Percentiles rank a stretch among this genome's conserved stretches.
Conservation (phyloP, 2,888 invertebrate species). For the Diarsia rubi region DNA sequence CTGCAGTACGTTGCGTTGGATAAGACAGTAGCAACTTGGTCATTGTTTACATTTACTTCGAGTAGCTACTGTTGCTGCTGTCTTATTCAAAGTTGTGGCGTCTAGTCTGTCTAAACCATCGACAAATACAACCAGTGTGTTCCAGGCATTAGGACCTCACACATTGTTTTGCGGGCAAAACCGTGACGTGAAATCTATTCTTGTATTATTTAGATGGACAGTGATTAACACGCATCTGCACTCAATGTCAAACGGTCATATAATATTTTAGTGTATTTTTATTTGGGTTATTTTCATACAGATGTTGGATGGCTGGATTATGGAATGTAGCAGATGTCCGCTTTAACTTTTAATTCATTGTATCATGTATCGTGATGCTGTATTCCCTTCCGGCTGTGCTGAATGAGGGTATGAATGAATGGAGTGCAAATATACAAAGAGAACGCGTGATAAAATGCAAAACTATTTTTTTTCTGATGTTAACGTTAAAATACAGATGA, state of each 20-base stretch:
- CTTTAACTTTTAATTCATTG: constrained; percentile 36
- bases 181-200: constrained; percentile 72
- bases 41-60: neutral
- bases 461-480: neutral
- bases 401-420: constrained; percentile 18
- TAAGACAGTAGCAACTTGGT: too few species aligned
- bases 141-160: constrained; percentile 25
- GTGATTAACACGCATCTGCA: constrained; percentile 71
- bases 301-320: constrained; percentile 37
- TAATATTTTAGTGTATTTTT: constrained; percentile 47
- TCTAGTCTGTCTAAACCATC: neutral
- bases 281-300: constrained; percentile 42
- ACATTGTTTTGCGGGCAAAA: constrained; percentile 58
- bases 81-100: neutral
- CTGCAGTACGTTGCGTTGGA: neutral
- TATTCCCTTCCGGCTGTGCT: constrained; percentile 22
- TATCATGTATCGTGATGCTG: constrained; percentile 34
- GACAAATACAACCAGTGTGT: neutral
- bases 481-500: neutral
- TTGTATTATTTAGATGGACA: constrained; percentile 79
- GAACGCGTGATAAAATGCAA: neutral
- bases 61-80: neutral
- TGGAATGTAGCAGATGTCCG: constrained; percentile 38
- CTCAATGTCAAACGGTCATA: constrained; percentile 67
- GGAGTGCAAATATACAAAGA: neutral